Conservation (phyloP, 2,797 vertebrate species). For the Botia kubotai region DNA sequence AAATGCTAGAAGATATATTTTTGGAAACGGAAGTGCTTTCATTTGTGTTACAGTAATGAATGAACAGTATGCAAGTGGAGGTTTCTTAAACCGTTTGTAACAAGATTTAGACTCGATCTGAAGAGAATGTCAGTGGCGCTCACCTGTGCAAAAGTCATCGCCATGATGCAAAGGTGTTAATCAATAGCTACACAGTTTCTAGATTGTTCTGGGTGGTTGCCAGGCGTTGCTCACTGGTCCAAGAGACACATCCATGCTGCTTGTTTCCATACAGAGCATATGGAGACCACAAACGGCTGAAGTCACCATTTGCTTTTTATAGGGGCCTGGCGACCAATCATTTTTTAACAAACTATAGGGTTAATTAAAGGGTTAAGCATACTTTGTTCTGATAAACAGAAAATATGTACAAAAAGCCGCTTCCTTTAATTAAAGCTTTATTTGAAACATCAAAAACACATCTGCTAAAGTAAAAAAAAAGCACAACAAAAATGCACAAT, state of each 20-base stretch:
- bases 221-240: no score
- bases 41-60: not conserved
- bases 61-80: not conserved
- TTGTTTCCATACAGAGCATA: not conserved
- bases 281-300: not conserved
- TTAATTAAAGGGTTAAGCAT: not conserved
- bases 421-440: not conserved
- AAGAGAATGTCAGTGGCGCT: not conserved
- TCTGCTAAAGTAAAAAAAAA: not conserved
- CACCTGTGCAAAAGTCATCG: not conserved
- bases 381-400: not conserved
- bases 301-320: not conserved
- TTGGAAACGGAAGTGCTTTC: not conserved
- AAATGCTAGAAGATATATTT: conserved; percentile 15
- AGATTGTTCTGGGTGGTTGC: not conserved
- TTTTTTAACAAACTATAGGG: no score
- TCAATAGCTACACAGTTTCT: not conserved
- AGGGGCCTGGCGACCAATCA: not conserved
- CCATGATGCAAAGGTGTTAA: not conserved
- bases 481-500: no score
- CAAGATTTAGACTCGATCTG: not conserved
- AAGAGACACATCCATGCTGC: not conserved
- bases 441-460: not conserved
- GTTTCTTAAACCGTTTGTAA: not conserved
- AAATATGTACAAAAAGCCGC: not conserved